Evolutionary conservation across 2,797 vertebrate species (phyloP), one percentile per base, ranked within the genome.

Genomic region (Serranus cabrilla): DNA sequence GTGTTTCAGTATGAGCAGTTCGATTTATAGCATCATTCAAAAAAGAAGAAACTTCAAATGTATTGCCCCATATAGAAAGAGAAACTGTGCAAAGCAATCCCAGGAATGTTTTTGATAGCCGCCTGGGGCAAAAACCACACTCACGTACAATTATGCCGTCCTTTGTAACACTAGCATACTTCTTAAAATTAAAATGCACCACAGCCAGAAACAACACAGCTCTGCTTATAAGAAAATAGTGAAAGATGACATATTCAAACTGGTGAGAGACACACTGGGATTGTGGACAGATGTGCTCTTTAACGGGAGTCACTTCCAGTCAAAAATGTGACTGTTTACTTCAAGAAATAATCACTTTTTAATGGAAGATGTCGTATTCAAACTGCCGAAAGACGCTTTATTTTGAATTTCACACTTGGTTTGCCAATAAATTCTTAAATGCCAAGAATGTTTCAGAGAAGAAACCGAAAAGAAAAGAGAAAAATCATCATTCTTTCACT

Each of bases 61-160:
- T 54, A 49, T 66, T 42, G 47, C n/a, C 18, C 61, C 64, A 37
- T 39, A 51, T 40, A 66, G 76, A 67, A 78, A 75, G 46, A 78
- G 52, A 61, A 74, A 81, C 23, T 46, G 50, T 43, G 54, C 64
- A 65, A 63, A 52, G 39, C 55, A 62, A 85, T 83, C 64, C 72
- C 16, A 80, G 75, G 78, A 84, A 83, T 82, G 76, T 78, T 88
- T 88, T 78, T 69, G 54, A 77, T 65, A 67, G 56, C 76, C 80
- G 75, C 71, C 63, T 74, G 23, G 71, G 80, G 72, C 50, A 55
- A 21, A 80, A 84, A 84, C 76, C 73, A 18, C 64, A 61, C 64
- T 89, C 55, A 60, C 52, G 58, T 59, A 64, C 78, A 87, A 76
- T 81, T 81, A 45, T 51, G 63, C 46, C 67, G 12, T 17, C 43